Base-by-base conservation (phyloP, 2,113 vertebrate genomes). In the Campylorhamphus procurvoides region DNA sequence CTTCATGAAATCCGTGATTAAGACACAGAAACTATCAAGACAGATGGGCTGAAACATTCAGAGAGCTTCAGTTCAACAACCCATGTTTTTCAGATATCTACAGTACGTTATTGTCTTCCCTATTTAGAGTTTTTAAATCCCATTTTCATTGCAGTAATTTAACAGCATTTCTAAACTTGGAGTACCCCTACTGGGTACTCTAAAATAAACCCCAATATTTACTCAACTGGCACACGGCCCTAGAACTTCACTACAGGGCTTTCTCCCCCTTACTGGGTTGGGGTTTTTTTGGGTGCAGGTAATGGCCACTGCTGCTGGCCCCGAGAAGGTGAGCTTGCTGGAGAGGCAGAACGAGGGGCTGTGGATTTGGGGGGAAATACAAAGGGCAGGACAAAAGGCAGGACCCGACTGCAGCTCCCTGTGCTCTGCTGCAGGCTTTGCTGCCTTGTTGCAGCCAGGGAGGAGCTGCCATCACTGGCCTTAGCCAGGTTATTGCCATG, bases 21-120 rank as follows among this genome's bases (percentile, higher is more conserved):
- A 97, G 96, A 96, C 76, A 95, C 91, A 96, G 96, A 97, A 94
- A 90, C 94, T 96, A 96, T 95, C 93, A 96, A 97, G 97, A 97
- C 97, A 98, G 96, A 96, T 95, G 97, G 97, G 96, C 90, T 94
- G 93, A 95, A 77, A 90, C 80, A 85, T 89, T 93, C 91, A 84
- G 74, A 82, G 89, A 96, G 91, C 81, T 77, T 88, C 50, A 80
- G 74, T 59, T 71, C 55, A 67, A 81, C 93, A 93, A 83, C 88
- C 84, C 90, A 64, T 94, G 78, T 85, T 84, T 40, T 72, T 91
- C 55, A 35, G 64, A 83, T 64, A 93, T 74, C 67, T 85, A 87
- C 92, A 71, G 55, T 8, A 72, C 7, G 15, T 83, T 84, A 96
- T 87, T 88, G 85, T 96, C 84, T 88, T 95, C 86, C 83, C 44